Base-by-base conservation (phyloP, 2,888 invertebrate species). In the Lissocephala sabroskyi region DNA sequence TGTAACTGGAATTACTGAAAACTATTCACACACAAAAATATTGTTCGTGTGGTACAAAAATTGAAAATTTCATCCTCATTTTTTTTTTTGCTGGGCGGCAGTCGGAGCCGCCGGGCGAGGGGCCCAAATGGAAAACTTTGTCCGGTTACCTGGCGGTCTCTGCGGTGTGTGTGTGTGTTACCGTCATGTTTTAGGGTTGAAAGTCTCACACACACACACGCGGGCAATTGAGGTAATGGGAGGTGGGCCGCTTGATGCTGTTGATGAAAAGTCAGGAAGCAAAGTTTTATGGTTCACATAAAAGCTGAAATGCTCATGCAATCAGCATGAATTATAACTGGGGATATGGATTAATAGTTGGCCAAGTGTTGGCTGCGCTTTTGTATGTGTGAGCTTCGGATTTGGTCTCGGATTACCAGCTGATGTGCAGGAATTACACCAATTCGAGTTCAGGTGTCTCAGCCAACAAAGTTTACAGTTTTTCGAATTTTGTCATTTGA, bases 271-370 rank as follows among this genome's bases (percentile, higher is more conserved):
- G 71, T 66, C 71, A 73, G 71, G 78, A 73, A 77, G 59, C 58
- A 73, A 73, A 73, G 78, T 73, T 73, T 77, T 73, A 77, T 66
- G 71, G 71, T 73, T 73, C 78, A 73, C 71, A 74, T 70, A 73
- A 75, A 75, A 73, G 75, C 71, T 70, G 71, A 58, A 71, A 73
- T 73, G 71, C 64, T 77, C 71, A 74, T 74, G 75, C 78, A 73
- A 73, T 73, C 71, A 77, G 78, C 75, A 70, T 77, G 71, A 73
- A 73, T 73, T 77, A 73, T 73, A 77, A 70, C 75, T 75, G 71
- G 71, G n/a, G 71, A 73, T 77, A 78, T 62, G 78, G 71, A 73
- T 73, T 73, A 73, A 73, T 77, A 70, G 75, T 70, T 59, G 50
- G 36, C 49, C 62, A 65, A 57, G 66, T 62, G 55, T 58, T 35